Base-by-base conservation (phyloP, 2,797 vertebrate genomes). In the Leucoraja ocellata region DNA sequence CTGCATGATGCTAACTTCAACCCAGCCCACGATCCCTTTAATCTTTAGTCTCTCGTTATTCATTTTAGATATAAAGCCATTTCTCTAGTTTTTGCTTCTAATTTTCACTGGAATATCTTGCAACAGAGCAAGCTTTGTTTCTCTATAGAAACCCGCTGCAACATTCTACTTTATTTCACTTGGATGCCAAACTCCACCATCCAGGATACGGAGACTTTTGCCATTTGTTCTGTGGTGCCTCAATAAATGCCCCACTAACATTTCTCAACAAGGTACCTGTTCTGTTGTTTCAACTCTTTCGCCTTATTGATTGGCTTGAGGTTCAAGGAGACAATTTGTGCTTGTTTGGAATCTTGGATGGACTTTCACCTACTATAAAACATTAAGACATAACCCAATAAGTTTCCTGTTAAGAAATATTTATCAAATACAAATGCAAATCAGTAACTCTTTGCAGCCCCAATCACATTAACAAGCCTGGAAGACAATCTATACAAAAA, bases 81-180 rank as follows among this genome's bases (percentile, higher is more conserved):
- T 11, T 11, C 10, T 81, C 77, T 79, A 32, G 32, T 16, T 78
- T n/a, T 18, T 5, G 1, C 58, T 32, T 32, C 32, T 84, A 14
- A 25, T 84, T 54, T 8, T 10, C 54, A 58, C 58, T 25, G 28
- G 39, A 54, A 23, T 54, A 13, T 4, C 11, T 63, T 74, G 32
- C 2, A 32, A 32, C 14, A 63, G 39, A 68, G 93, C 93, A 54
- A 90, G 94, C 94, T 94, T 96, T 95, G 0, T 90, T 95, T 78
- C 94, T 94, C 95, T 94, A 32, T 96, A 95, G 93, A 96, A 96
- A 63, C 94, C 94, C 61, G 94, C 94, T 74, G 95, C 93, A 3
- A 94, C 94, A 28, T 94, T 94, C 93, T 94, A 95, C 93, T 95
- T 95, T 63, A 94, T 95, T 94, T 95, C 94, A 80, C 94, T 95